Evolutionary conservation across 2,113 vertebrate genomes (phyloP).

Genomic region (Ctenodactylus gundi): DNA sequence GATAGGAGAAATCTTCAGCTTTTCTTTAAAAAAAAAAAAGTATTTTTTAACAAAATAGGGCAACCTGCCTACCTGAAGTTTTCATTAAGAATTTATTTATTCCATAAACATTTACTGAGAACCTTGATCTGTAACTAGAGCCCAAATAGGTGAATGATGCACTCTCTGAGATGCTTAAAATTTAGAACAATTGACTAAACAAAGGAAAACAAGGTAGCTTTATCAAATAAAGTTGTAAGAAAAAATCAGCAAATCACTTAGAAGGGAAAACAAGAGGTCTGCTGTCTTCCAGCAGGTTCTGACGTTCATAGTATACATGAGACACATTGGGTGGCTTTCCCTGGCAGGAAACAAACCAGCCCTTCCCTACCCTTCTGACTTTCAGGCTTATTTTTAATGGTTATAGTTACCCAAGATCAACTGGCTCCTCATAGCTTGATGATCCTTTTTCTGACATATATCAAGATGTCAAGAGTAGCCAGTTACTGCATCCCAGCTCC

Average conservation of each 20-base stretch:
- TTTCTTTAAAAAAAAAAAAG: background rate
- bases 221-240: background rate
- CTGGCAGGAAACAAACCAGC: background rate
- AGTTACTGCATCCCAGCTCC: fast-evolving
- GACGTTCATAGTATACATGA: background rate
- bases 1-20: background rate
- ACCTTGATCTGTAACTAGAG: background rate
- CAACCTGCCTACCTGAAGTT: background rate
- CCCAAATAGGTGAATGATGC: background rate
- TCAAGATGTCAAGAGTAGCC: too few relatives aligned
- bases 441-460: background rate
- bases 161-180: background rate
- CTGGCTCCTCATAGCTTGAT: background rate
- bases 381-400: background rate
- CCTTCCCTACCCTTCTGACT: background rate
- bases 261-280: background rate
- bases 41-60: background rate
- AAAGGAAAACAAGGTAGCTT: background rate
- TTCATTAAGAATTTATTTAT: background rate
- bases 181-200: background rate
- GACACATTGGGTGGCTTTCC: background rate
- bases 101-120: background rate
- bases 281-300: background rate
- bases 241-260: background rate
- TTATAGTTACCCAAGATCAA: background rate